Percentiles rank a stretch among this genome's conserved stretches.
These are phyloP conservation scores for Trididemnum nubilum DNA, from an alignment of 23 tunicate species.

Conservation along the genomic window DNA sequence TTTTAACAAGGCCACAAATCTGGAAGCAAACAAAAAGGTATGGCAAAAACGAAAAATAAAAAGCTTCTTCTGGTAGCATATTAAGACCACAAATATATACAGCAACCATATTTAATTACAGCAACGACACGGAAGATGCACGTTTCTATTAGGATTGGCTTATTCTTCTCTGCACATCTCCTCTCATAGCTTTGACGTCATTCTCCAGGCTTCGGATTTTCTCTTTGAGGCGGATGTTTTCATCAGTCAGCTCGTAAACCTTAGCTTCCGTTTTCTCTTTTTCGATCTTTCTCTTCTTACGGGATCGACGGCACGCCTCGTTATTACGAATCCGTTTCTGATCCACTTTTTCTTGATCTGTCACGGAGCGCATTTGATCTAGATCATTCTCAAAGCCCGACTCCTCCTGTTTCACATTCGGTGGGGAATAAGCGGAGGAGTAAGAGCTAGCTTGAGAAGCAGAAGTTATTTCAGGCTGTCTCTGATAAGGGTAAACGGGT, in stretches of 20 bases:
- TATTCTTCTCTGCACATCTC: neutral
- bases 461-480: neutral
- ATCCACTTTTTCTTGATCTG: constrained; percentile 14
- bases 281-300: neutral
- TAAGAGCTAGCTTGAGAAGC: neutral
- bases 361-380: neutral
- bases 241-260: neutral
- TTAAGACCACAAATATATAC: no score
- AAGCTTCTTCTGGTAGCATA: no score
- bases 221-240: neutral
- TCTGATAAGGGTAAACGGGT: neutral
- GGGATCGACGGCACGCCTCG: neutral
- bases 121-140: no score
- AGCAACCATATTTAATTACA: no score
- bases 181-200: neutral
- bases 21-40: no score
- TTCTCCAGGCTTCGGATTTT: neutral
- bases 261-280: neutral
- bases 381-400: neutral
- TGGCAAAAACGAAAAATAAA: no score
- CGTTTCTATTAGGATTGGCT: neutral
- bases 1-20: no score
- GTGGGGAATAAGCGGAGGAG: neutral
- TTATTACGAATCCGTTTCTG: constrained; percentile 13
- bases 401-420: neutral